Evolutionary conservation across 1,140 invertebrate genomes (phyloP).

Genomic region (Drosophila athabasca): DNA sequence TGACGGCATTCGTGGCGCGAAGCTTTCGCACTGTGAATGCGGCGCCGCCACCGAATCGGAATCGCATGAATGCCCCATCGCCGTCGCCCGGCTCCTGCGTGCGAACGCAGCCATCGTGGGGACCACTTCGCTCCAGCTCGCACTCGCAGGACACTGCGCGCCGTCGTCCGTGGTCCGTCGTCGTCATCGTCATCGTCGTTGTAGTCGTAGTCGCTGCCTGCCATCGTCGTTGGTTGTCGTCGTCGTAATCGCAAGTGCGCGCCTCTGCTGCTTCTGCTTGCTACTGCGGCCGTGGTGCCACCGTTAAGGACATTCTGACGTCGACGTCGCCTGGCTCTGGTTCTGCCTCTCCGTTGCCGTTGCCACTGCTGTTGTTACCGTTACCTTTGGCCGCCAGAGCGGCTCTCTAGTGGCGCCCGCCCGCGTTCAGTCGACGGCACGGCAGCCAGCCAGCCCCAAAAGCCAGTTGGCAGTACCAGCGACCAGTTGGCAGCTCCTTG

Average conservation of each 20-base stretch:
- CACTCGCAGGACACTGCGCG: constrained; percentile 45
- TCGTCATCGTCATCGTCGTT: constrained; percentile 17
- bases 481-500: constrained; percentile 32
- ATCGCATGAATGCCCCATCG: constrained; percentile 18
- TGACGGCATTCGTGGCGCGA: constrained; percentile 23
- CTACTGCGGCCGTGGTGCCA: constrained; percentile 31
- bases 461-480: constrained; percentile 28
- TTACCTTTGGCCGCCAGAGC: constrained; percentile 28
- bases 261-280: constrained; percentile 29
- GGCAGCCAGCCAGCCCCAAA: neutral
- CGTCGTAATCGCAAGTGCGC: constrained; percentile 33
- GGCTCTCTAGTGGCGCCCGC: constrained; percentile 25
- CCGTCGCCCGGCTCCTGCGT: constrained; percentile 27
- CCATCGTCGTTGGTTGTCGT: neutral
- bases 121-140: constrained; percentile 39
- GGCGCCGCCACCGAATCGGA: constrained; percentile 5
- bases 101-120: constrained; percentile 5
- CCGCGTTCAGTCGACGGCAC: constrained; percentile 31
- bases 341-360: constrained; percentile 14
- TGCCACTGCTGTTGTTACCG: constrained; percentile 2
- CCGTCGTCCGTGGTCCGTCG: constrained; percentile 41
- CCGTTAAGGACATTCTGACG: constrained; percentile 65
- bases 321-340: constrained; percentile 25
- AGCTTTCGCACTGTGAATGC: constrained; percentile 35
- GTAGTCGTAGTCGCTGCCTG: constrained; percentile 29